phyloP scores from a whole-genome alignment of 2,797 vertebrate genomes.

The Phoxinus dragarum region DNA sequence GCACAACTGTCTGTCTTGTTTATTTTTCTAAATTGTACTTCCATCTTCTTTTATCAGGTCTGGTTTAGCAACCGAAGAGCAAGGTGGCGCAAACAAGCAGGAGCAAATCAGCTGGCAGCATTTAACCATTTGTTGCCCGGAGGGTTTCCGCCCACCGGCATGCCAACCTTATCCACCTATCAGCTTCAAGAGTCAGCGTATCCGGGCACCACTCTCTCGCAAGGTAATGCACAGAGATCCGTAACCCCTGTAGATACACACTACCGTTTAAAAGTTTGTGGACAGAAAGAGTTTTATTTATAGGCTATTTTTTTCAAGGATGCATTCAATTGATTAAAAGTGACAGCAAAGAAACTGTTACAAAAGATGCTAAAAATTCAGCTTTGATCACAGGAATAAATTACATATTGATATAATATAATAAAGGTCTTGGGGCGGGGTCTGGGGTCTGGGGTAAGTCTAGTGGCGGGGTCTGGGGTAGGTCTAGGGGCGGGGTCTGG shows the following conservation, averaged over 20 bases:
- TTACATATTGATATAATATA: too few species aligned
- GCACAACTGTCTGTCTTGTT: background rate
- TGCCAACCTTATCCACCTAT: conserved; percentile 93
- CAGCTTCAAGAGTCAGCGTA: conserved; percentile 94
- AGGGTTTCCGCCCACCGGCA: conserved; percentile 92
- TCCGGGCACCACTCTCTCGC: conserved; percentile 87
- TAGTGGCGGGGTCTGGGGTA: too few species aligned
- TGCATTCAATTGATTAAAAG: background rate
- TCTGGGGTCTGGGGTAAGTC: too few species aligned
- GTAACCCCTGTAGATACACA: background rate
- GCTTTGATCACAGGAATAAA: too few species aligned
- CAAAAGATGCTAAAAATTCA: too few species aligned
- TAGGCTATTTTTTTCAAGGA: background rate
- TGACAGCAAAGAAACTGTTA: background rate
- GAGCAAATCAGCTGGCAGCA: conserved; percentile 95
- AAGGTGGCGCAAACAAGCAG: conserved; percentile 97
- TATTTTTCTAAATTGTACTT: background rate
- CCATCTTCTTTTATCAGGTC: conserved; percentile 77
- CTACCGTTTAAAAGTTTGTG: too few species aligned
- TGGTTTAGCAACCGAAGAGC: conserved; percentile 98
- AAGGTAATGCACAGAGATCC: conserved; percentile 78
- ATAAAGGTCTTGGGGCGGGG: too few species aligned
- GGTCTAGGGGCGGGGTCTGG: too few species aligned
- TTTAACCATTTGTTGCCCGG: conserved; percentile 97
- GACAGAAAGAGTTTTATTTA: background rate